These are phyloP conservation scores for Nilaparvata lugens DNA, from an alignment of 1,140 invertebrate species.

Conservation along the genomic window DNA sequence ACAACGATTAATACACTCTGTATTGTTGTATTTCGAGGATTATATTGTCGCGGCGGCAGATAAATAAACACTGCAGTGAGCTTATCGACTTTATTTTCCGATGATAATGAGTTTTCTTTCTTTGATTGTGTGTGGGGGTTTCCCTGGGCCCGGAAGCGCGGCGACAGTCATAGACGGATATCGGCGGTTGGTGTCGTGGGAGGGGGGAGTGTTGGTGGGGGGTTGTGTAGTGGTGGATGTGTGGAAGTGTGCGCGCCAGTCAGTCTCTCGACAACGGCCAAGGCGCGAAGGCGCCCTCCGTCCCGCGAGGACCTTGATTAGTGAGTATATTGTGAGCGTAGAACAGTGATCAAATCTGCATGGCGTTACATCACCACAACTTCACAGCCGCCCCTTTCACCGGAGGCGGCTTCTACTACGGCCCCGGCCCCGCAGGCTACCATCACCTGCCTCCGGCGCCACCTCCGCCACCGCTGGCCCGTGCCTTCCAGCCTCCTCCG, in stretches of 20 bases:
- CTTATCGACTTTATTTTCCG: no score
- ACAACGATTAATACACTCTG: no score
- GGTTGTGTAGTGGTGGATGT: not conserved
- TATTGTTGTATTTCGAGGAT: no score
- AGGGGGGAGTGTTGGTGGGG: not conserved
- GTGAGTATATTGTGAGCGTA: no score
- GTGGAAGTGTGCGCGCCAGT: not conserved
- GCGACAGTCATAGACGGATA: no score
- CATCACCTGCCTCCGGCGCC: not conserved
- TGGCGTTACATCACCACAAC: not conserved
- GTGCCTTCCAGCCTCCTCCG: conserved; percentile 7
- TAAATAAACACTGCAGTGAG: no score
- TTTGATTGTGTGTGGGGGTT: no score
- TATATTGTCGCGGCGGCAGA: no score
- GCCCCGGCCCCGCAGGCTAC: not conserved
- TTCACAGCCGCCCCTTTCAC: not conserved
- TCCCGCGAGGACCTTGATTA: not conserved
- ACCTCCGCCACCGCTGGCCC: not conserved
- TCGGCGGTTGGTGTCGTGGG: not conserved
- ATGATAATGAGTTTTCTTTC: no score
- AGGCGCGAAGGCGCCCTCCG: not conserved
- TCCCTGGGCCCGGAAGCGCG: no score
- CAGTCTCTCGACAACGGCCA: not conserved
- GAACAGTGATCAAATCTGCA: not conserved
- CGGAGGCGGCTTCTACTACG: not conserved